These are phyloP conservation scores for Torymus aiolomorphi DNA, from an alignment of 2,888 invertebrate genomes.

Conservation along the genomic window DNA sequence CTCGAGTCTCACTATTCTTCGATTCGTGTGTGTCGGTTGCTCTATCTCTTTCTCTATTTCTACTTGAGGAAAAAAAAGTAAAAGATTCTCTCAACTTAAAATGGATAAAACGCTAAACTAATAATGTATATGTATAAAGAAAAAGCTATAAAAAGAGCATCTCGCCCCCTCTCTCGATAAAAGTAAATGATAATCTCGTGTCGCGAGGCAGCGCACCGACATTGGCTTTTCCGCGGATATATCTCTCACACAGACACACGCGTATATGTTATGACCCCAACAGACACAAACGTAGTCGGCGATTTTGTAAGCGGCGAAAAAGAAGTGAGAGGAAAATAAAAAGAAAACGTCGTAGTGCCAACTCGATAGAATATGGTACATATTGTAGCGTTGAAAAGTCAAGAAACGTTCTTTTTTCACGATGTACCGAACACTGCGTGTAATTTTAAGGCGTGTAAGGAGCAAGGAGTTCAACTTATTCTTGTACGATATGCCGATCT, in stretches of 20 bases:
- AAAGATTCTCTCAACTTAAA: too few species aligned
- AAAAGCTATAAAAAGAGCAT: too few species aligned
- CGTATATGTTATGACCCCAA: neutral
- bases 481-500: constrained; percentile 48
- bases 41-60: too few species aligned
- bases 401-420: constrained; percentile 19
- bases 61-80: too few species aligned
- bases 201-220: neutral
- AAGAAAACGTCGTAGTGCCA: constrained; percentile 36
- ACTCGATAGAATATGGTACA: constrained; percentile 21
- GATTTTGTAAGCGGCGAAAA: constrained; percentile 18
- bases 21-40: too few species aligned
- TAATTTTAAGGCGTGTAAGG: constrained; percentile 7
- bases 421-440: neutral
- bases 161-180: neutral
- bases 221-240: too few species aligned
- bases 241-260: too few species aligned
- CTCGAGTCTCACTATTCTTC: too few species aligned
- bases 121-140: too few species aligned
- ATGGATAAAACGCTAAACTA: too few species aligned
- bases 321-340: neutral
- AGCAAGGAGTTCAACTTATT: constrained; percentile 23
- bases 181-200: neutral
- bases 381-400: neutral
- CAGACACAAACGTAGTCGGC: constrained; percentile 16